Evolutionary conservation across 2,888 invertebrate genomes (phyloP).

Genomic region (Mythimna pallens): DNA sequence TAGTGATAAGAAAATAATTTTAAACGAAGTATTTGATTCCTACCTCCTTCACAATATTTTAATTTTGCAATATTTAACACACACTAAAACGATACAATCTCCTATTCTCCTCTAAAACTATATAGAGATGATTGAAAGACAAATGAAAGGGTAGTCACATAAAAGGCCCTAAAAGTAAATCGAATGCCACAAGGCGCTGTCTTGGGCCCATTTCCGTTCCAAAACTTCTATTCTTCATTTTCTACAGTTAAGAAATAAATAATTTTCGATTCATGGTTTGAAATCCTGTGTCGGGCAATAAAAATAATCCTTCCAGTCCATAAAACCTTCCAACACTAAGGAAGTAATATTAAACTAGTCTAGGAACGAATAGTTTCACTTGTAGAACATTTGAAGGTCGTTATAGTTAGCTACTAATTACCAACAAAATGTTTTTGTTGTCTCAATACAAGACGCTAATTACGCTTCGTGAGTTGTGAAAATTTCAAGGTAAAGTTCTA

Average conservation of each 20-base stretch:
- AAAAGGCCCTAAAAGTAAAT: not conserved
- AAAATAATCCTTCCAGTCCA: not conserved
- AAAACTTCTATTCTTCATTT: not conserved
- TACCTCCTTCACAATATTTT: not conserved
- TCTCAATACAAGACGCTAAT: constrained; percentile 59
- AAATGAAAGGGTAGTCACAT: not conserved
- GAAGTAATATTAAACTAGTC: constrained; percentile 38
- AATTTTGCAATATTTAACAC: not conserved
- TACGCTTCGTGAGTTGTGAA: constrained; percentile 36
- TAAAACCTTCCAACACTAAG: constrained; percentile 13
- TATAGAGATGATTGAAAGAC: not conserved
- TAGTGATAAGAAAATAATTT: too few species aligned
- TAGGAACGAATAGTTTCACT: constrained; percentile 42
- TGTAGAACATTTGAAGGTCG: constrained; percentile 45
- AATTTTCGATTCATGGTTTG: not conserved
- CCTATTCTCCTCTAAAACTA: not conserved
- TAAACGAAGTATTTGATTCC: not conserved
- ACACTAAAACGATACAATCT: not conserved
- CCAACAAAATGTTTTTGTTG: constrained; percentile 55
- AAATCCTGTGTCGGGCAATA: too few species aligned
- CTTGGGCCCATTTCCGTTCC: not conserved
- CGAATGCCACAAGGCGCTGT: constrained; percentile 11
- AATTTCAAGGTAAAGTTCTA: constrained; percentile 41
- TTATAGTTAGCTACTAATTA: constrained; percentile 51
- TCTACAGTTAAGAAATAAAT: not conserved